Evolutionary conservation across 2,888 invertebrate genomes (phyloP).

Genomic region (Scaptomyza caliginosa): DNA sequence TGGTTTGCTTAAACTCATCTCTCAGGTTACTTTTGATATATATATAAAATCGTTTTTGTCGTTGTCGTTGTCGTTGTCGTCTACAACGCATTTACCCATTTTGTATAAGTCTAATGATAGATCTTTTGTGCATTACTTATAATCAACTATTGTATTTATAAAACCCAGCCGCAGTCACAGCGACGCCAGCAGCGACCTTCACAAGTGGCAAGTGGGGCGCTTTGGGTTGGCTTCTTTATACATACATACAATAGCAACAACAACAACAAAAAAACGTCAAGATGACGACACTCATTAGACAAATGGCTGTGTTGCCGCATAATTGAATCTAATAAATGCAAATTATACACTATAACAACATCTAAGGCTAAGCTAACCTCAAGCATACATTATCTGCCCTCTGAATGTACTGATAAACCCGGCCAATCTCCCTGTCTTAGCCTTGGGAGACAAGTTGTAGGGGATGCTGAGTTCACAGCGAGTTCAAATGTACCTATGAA

Average conservation of each 20-base stretch:
- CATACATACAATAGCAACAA: too few species aligned
- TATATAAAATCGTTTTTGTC: conserved; percentile 4
- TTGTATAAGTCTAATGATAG: conserved; percentile 49
- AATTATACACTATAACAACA: conserved; percentile 11
- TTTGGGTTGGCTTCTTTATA: background rate
- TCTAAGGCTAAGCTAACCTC: too few species aligned
- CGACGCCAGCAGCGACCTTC: conserved; percentile 60
- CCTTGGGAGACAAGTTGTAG: conserved; percentile 13
- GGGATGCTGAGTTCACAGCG: conserved; percentile 9
- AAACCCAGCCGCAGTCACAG: conserved; percentile 50
- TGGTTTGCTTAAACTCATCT: background rate
- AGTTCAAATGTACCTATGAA: too few species aligned
- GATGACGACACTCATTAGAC: conserved; percentile 59
- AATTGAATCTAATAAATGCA: conserved; percentile 60
- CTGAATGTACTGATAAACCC: conserved; percentile 19
- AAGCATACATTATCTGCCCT: conserved; percentile 10
- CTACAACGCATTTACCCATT: conserved; percentile 28
- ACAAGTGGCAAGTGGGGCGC: conserved; percentile 17
- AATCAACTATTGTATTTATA: conserved; percentile 67
- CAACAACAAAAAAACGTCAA: too few species aligned
- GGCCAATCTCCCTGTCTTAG: conserved; percentile 1
- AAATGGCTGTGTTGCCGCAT: conserved; percentile 45
- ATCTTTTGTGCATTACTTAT: conserved; percentile 52
- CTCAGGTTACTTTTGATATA: background rate
- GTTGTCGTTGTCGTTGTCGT: conserved; percentile 5